These are phyloP conservation scores for Sebastes iracundus DNA, from an alignment of 2,797 vertebrate species.

Conservation along the genomic window DNA sequence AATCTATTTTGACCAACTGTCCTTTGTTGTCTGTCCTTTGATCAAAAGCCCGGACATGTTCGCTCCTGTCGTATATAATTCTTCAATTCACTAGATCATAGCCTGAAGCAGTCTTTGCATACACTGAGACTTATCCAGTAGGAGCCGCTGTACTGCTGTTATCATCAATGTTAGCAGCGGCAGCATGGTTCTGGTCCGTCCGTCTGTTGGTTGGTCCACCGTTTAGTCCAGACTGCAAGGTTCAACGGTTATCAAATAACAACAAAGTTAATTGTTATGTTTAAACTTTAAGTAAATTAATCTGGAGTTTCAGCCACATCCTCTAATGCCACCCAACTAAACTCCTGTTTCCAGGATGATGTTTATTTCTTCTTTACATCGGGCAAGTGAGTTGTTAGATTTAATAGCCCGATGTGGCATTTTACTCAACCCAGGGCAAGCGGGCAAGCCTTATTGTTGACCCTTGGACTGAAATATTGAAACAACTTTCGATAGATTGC, in stretches of 20 bases:
- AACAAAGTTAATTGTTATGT: no score
- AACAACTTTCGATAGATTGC: no score
- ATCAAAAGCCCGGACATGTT: conserved; percentile 27
- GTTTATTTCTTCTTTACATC: no score
- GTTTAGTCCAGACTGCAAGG: neutral
- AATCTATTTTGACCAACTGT: conserved; percentile 15
- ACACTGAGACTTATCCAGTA: neutral
- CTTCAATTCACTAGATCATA: neutral
- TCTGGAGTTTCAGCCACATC: no score
- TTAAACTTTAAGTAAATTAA: no score
- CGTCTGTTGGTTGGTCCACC: neutral
- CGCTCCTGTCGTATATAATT: neutral
- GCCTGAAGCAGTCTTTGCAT: neutral
- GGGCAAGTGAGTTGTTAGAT: no score
- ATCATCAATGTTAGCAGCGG: neutral
- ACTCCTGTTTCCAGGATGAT: no score
- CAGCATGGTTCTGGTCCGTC: neutral
- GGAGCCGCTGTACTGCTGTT: neutral
- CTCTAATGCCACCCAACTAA: no score
- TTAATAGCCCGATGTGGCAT: no score
- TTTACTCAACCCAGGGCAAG: no score
- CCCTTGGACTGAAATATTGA: rapidly evolving
- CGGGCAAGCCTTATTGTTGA: no score
- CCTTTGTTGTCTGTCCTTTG: conserved; percentile 35
- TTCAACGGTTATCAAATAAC: no score